phyloP scores from a whole-genome alignment of 2,113 vertebrate genomes.

The Corythornis madagascariensis region DNA sequence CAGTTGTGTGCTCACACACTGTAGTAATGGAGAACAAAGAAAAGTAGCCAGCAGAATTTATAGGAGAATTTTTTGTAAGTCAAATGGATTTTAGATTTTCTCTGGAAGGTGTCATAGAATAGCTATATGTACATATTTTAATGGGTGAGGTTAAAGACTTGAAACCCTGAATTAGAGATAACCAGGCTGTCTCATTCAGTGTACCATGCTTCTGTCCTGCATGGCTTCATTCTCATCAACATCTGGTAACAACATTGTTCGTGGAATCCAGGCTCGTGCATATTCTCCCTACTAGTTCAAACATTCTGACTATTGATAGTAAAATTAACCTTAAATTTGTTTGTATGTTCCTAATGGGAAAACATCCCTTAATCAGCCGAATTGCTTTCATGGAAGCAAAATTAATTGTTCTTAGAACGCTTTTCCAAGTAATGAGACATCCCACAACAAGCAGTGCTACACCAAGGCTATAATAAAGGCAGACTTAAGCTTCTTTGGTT shows the following conservation, averaged over 20 bases:
- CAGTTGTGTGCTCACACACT: background rate
- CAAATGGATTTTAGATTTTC: background rate
- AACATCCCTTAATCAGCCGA: constrained; percentile 26
- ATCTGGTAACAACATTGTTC: constrained; percentile 46
- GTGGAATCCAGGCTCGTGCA: constrained; percentile 5
- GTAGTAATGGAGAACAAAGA: background rate
- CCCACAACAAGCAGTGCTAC: background rate
- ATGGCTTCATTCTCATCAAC: background rate
- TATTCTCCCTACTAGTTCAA: constrained; percentile 1
- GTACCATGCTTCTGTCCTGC: background rate
- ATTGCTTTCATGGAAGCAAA: constrained; percentile 8
- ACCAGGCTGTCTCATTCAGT: background rate
- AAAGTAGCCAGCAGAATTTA: background rate
- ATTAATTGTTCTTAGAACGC: constrained; percentile 41
- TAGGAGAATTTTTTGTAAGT: accelerated
- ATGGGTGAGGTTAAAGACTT: background rate
- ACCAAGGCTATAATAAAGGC: background rate
- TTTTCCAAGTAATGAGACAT: background rate
- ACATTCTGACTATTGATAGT: constrained; percentile 5
- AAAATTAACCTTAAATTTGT: constrained; percentile 29
- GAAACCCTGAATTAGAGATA: background rate
- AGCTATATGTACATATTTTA: no score
- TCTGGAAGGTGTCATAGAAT: background rate
- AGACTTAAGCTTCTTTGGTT: background rate
- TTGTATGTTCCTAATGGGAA: background rate